phyloP scores from a whole-genome alignment of 2,888 invertebrate species.

The Pristionchus maxplancki region DNA sequence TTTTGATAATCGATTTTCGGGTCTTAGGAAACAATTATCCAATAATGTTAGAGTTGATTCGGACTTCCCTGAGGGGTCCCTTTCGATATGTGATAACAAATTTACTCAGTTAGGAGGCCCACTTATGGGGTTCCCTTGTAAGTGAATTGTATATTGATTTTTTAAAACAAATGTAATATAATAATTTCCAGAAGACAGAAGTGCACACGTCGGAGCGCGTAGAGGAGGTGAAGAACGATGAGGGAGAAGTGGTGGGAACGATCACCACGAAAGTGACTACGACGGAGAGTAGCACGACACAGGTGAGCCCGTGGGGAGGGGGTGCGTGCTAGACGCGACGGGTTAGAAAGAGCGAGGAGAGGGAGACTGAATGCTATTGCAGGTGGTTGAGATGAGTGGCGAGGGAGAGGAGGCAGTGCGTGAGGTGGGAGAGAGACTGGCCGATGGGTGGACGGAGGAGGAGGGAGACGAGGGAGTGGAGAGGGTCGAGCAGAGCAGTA shows the following conservation, averaged over 20 bases:
- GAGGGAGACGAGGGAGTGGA: constrained; percentile 9
- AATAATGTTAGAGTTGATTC: too few relatives aligned
- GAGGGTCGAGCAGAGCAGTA: constrained; percentile 25
- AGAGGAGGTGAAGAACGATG: constrained; percentile 48
- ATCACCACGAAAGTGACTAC: constrained; percentile 29
- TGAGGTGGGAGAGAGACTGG: constrained; percentile 59
- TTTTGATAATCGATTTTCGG: too few relatives aligned
- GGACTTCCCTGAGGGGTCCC: too few relatives aligned
- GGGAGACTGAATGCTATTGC: neutral
- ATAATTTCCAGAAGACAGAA: constrained; percentile 1
- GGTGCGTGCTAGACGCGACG: too few relatives aligned
- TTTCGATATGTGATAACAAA: too few relatives aligned
- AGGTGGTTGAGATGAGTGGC: constrained; percentile 57
- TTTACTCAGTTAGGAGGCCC: too few relatives aligned
- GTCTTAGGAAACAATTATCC: too few relatives aligned
- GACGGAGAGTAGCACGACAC: constrained; percentile 18
- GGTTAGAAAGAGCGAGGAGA: too few relatives aligned
- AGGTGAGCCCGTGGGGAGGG: neutral
- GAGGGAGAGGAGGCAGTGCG: constrained; percentile 59
- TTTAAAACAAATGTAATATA: neutral
- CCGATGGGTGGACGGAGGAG: constrained; percentile 52
- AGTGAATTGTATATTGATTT: too few relatives aligned
- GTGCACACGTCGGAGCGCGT: constrained; percentile 24
- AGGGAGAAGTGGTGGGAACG: constrained; percentile 46
- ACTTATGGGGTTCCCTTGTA: too few relatives aligned